Percentiles rank a stretch among this genome's conserved stretches.
Conservation (phyloP, 2,113 vertebrate species). For the Tylochromis polylepis region DNA sequence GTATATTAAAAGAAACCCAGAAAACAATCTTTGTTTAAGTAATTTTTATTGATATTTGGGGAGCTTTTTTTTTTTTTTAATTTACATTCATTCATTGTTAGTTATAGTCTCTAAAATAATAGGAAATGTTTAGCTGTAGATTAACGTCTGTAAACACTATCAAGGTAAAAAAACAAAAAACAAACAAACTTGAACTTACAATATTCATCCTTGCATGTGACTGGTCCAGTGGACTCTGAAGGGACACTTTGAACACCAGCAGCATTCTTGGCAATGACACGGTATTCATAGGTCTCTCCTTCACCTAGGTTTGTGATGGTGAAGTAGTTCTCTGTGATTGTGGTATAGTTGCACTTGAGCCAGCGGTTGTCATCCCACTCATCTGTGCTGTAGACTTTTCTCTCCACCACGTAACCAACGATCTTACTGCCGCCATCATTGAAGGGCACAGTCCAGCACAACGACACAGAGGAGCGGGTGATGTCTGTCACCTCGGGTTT, state of each 20-base stretch:
- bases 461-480: conserved; percentile 84
- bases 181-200: conserved; percentile 73
- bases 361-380: conserved; percentile 87
- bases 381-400: conserved; percentile 82
- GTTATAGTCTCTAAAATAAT: not conserved
- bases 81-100: not conserved
- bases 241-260: conserved; percentile 89
- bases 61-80: not conserved
- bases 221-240: conserved; percentile 87
- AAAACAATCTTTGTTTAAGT: not conserved
- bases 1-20: not conserved
- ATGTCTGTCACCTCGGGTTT: conserved; percentile 93
- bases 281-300: conserved; percentile 88
- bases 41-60: not conserved
- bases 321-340: conserved; percentile 90
- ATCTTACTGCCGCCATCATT: conserved; percentile 95
- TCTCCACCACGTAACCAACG: conserved; percentile 89
- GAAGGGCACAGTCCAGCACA: conserved; percentile 87
- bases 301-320: conserved; percentile 87
- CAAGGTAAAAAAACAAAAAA: not conserved
- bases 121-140: not conserved
- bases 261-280: conserved; percentile 89
- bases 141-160: not conserved
- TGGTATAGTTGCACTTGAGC: conserved; percentile 98
- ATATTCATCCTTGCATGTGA: conserved; percentile 96